These are phyloP conservation scores for Drosophila emarginata DNA, from an alignment of 2,888 invertebrate species.

Conservation along the genomic window DNA sequence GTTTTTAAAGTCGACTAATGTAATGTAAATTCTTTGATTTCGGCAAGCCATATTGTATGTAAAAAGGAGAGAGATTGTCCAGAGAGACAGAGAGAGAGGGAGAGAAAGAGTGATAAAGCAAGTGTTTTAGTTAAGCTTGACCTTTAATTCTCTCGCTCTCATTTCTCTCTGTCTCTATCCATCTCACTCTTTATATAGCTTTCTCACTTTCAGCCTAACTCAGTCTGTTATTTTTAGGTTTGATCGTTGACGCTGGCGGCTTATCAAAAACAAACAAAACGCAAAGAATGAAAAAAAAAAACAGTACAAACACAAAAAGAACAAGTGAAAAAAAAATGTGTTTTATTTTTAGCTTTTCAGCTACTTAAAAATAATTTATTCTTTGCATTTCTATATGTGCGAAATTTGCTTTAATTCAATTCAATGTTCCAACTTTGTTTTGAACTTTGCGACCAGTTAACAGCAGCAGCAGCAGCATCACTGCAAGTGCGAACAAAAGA, in stretches of 20 bases:
- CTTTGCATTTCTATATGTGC: constrained; percentile 48
- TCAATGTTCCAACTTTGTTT: constrained; percentile 40
- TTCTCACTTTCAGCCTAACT: background rate
- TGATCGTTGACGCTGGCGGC: constrained; percentile 58
- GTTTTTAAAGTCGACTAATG: background rate
- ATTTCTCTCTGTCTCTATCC: constrained; percentile 22
- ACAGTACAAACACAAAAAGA: background rate
- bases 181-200: background rate
- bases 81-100: background rate
- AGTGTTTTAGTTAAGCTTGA: constrained; percentile 19
- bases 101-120: constrained; percentile 21
- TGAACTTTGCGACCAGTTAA: constrained; percentile 34
- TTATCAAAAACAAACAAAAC: constrained; percentile 50
- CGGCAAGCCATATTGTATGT: background rate
- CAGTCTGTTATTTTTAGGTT: constrained; percentile 33
- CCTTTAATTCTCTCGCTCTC: constrained; percentile 22
- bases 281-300: constrained; percentile 1
- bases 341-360: constrained; percentile 60
- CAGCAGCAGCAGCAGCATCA: constrained; percentile 20
- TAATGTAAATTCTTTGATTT: background rate
- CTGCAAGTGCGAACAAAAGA: constrained; percentile 7
- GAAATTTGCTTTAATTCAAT: constrained; percentile 65
- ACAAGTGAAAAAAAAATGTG: constrained; percentile 9
- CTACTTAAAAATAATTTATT: constrained; percentile 56
- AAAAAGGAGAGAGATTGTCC: background rate